Evolutionary conservation across 2,797 vertebrate genomes (phyloP).

Genomic region (Nannoperca obscura): DNA sequence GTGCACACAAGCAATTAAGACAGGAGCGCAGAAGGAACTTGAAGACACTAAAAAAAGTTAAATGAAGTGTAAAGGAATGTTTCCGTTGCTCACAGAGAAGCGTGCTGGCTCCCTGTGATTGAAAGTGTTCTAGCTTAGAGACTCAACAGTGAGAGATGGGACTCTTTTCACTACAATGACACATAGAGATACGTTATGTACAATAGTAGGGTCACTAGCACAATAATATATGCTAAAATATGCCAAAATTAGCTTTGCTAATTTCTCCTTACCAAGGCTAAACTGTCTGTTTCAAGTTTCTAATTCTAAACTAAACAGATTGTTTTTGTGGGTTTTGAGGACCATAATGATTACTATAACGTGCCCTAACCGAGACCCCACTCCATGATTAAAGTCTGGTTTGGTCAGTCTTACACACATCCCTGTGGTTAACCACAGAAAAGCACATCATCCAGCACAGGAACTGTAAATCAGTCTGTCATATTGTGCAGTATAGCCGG

Average conservation of each 20-base stretch:
- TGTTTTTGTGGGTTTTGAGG: conserved; percentile 20
- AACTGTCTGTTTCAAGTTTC: conserved; percentile 5
- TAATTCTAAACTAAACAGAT: conserved; percentile 28
- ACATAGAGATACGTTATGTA: background rate
- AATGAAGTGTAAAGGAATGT: conserved; percentile 41
- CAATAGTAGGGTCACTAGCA: background rate
- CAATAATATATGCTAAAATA: no score
- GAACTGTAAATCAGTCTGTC: conserved; percentile 25
- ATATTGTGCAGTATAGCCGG: conserved; percentile 3
- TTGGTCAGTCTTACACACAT: conserved; percentile 27
- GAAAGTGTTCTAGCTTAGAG: conserved; percentile 25
- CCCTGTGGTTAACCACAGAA: conserved; percentile 56
- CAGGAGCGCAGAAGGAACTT: conserved; percentile 29
- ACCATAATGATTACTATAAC: conserved; percentile 1
- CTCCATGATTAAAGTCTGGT: conserved; percentile 22
- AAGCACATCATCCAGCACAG: conserved; percentile 16
- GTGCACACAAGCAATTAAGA: conserved; percentile 67
- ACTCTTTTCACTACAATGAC: conserved; percentile 4
- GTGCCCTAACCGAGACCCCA: conserved; percentile 4
- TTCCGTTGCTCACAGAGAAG: conserved; percentile 19
- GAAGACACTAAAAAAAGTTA: conserved; percentile 29
- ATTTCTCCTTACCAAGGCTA: conserved; percentile 27
- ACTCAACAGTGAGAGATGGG: background rate
- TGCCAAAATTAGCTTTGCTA: background rate
- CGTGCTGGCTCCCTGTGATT: conserved; percentile 11